Evolutionary conservation across 2,113 vertebrate genomes (phyloP).

Genomic region (Pan troglodytes): NHGRI_mPanTro3-v2.1_pri NC_072411.2:140567001-140567500

Average conservation of each 20-base stretch:
- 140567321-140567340: too few species aligned
- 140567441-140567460: neutral
- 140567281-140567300: neutral
- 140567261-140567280: neutral
- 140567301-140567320: neutral
- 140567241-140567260: neutral
- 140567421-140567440: neutral
- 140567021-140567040: rapidly evolving
- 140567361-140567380: neutral
- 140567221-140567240: neutral
- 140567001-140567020: rapidly evolving
- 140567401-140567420: neutral
- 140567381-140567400: neutral
- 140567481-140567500: neutral
- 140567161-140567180: too few species aligned
- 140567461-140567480: neutral
- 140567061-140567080: rapidly evolving
- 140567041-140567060: rapidly evolving
- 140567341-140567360: neutral
- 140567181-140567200: too few species aligned
- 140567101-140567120: rapidly evolving
- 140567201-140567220: neutral
- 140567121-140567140: neutral
- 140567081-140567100: neutral
- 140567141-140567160: neutral